A percentile compares a stretch with the other conserved stretches of the same genome.
Evolutionary conservation across 2,888 invertebrate genomes (phyloP).

Genomic region (Apoda limacodes): DNA sequence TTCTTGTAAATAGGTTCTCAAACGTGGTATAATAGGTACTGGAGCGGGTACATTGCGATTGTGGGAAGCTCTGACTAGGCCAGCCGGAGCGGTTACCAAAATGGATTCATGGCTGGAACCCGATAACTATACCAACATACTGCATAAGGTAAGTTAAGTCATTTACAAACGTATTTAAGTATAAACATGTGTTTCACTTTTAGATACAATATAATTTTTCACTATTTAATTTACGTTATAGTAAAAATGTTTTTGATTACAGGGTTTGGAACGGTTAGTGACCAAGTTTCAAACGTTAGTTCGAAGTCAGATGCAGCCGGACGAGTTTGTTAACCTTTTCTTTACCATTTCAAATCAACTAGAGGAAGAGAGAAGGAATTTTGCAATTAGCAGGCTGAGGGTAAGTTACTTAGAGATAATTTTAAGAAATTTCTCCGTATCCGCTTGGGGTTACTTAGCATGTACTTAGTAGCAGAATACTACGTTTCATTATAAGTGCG

Average conservation of each 20-base stretch:
- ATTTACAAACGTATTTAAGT: no score
- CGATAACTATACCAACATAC: conserved; percentile 60
- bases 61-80: conserved; percentile 46
- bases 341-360: conserved; percentile 56
- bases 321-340: conserved; percentile 58
- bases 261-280: conserved; percentile 56
- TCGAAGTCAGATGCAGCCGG: conserved; percentile 46
- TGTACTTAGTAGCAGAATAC: no score
- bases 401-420: no score
- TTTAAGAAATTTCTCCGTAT: no score
- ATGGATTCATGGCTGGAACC: conserved; percentile 54
- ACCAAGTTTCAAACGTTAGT: conserved; percentile 42
- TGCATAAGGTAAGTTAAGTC: conserved; percentile 47
- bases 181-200: no score
- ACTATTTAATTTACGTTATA: background rate
- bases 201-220: no score
- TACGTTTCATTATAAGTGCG: no score
- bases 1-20: conserved; percentile 34
- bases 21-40: conserved; percentile 52
- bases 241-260: conserved; percentile 7
- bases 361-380: conserved; percentile 51
- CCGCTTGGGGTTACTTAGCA: no score
- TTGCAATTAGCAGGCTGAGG: conserved; percentile 50
- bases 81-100: conserved; percentile 40
- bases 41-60: conserved; percentile 49